These are phyloP conservation scores for Nudaria mundana DNA, from an alignment of 2,888 invertebrate species.

Conservation along the genomic window DNA sequence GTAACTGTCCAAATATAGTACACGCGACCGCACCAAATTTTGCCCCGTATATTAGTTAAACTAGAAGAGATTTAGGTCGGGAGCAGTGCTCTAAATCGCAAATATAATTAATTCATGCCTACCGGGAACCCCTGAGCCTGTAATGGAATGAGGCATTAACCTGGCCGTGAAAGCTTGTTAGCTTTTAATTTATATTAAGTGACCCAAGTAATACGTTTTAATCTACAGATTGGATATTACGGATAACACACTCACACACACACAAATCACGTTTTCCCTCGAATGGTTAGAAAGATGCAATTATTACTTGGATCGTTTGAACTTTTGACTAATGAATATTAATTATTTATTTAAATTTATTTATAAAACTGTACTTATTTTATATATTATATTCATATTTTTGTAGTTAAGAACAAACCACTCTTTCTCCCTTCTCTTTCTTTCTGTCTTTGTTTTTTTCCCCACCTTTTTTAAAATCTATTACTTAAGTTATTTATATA, in stretches of 20 bases:
- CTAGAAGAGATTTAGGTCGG: constrained; percentile 28
- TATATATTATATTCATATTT: too few relatives aligned
- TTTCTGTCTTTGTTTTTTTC: too few relatives aligned
- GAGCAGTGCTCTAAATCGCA: constrained; percentile 31
- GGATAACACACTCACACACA: too few relatives aligned
- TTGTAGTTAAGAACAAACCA: too few relatives aligned
- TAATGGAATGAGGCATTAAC: constrained; percentile 45
- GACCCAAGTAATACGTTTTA: constrained; percentile 30
- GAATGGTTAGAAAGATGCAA: constrained; percentile 4
- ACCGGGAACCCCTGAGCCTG: constrained; percentile 17
- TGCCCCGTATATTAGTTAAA: constrained; percentile 11
- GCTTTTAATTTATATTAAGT: constrained; percentile 49
- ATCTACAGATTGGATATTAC: constrained; percentile 17
- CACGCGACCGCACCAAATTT: background rate
- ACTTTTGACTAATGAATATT: too few relatives aligned
- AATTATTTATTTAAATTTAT: too few relatives aligned
- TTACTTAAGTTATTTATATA: too few relatives aligned
- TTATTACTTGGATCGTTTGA: too few relatives aligned
- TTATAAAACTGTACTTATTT: too few relatives aligned
- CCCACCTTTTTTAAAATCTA: too few relatives aligned
- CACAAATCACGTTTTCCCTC: too few relatives aligned
- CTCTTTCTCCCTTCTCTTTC: too few relatives aligned
- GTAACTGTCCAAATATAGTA: background rate
- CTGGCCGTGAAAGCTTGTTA: constrained; percentile 35
- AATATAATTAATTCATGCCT: constrained; percentile 40